phyloP scores from a whole-genome alignment of 2,113 vertebrate genomes.

The Rutilus rutilus region DNA sequence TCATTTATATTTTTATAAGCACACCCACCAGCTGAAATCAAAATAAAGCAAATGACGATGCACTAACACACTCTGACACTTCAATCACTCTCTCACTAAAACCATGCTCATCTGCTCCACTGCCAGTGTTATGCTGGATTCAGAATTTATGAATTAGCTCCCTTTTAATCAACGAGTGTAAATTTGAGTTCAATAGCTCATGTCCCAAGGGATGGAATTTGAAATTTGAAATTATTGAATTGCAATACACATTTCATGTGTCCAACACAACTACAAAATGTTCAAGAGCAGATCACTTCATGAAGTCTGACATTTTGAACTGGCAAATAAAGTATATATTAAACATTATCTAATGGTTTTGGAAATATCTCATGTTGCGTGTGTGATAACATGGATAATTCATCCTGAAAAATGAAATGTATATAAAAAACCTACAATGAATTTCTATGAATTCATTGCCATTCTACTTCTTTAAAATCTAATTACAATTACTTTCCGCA shows the following conservation, averaged over 20 bases:
- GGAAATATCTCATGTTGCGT: background rate
- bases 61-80: background rate
- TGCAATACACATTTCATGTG: background rate
- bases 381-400: background rate
- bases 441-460: background rate
- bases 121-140: background rate
- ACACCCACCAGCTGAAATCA: too few relatives aligned
- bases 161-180: background rate
- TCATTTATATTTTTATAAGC: background rate
- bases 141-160: slow-evolving; percentile 16
- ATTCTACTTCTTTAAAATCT: background rate
- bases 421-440: background rate
- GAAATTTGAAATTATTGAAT: background rate
- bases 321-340: background rate
- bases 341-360: background rate
- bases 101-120: background rate
- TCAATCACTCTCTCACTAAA: background rate
- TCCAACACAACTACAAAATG: background rate
- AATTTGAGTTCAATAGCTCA: background rate
- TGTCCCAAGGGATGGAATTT: background rate
- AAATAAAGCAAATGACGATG: background rate
- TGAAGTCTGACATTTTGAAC: too few relatives aligned
- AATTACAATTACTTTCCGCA: background rate
- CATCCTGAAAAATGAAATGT: background rate
- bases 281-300: background rate